A percentile compares a stretch with the other conserved stretches of the same genome.
Conservation (phyloP, 2,113 vertebrate species). For the Oceanites oceanicus region DNA sequence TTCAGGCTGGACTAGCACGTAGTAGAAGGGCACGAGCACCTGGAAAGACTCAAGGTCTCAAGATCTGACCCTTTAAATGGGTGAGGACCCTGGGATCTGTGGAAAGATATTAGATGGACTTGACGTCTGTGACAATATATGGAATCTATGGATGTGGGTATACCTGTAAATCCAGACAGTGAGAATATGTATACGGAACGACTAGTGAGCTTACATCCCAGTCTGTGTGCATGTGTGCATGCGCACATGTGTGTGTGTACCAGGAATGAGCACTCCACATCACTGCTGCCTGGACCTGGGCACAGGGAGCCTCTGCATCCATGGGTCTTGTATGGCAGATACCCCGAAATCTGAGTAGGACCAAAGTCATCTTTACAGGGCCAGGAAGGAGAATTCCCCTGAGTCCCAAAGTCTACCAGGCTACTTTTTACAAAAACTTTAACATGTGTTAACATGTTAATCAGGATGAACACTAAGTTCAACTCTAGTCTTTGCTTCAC, state of each 20-base stretch:
- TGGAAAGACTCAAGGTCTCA: background rate
- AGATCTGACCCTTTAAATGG: background rate
- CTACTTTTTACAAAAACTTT: background rate
- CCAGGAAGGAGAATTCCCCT: background rate
- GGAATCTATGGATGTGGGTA: background rate
- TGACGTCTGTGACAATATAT: background rate
- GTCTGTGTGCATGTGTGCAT: background rate
- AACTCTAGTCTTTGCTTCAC: background rate
- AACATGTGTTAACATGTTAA: background rate
- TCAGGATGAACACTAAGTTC: background rate
- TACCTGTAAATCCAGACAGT: background rate
- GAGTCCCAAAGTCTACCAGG: background rate
- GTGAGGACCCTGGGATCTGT: background rate
- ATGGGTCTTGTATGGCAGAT: no score
- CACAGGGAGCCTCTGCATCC: background rate
- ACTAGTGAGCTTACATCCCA: background rate
- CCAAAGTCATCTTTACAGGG: background rate
- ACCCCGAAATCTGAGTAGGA: background rate
- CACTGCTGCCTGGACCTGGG: background rate
- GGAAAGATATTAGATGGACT: background rate
- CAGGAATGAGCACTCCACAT: background rate
- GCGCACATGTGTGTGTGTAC: no score
- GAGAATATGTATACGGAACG: fast-evolving
- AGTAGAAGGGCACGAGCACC: background rate
- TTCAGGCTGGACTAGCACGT: background rate